A percentile compares a stretch with the other conserved stretches of the same genome.
phyloP scores from a whole-genome alignment of 2,888 invertebrate genomes.

The Eudasyphora cyanicolor region DNA sequence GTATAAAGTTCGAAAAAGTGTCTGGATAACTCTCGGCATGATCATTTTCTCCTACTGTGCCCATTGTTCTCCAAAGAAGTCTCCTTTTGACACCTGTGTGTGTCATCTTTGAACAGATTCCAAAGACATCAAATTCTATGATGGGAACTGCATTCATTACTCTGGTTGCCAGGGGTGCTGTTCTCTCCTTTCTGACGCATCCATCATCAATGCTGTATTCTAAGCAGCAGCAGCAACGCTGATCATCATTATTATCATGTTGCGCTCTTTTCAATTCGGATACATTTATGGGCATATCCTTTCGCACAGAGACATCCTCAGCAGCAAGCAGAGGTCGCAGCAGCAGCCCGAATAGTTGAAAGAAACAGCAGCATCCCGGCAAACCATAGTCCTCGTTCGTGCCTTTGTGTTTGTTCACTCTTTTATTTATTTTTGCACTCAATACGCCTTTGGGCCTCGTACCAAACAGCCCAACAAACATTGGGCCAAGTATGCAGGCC shows the following conservation, averaged over 20 bases:
- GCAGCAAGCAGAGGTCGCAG: constrained; percentile 44
- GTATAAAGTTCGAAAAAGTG: too few species aligned
- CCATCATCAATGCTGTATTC: constrained; percentile 48
- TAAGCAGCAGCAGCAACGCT: too few species aligned
- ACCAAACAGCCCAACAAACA: constrained; percentile 25
- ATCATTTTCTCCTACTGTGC: background rate
- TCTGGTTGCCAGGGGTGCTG: constrained; percentile 24
- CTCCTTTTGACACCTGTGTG: constrained; percentile 64
- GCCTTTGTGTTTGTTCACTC: constrained; percentile 17
- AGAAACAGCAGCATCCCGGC: constrained; percentile 25
- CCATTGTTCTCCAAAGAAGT: constrained; percentile 38
- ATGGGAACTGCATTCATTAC: constrained; percentile 32
- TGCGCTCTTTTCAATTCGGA: constrained; percentile 41
- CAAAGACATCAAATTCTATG: constrained; percentile 48
- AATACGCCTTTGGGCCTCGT: constrained; percentile 56
- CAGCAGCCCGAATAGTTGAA: constrained; percentile 18
- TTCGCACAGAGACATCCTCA: background rate
- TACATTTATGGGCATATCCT: constrained; percentile 16
- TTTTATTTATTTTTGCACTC: constrained; percentile 2
- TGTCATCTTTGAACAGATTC: constrained; percentile 43
- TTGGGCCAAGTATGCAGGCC: background rate
- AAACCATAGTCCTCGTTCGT: constrained; percentile 19
- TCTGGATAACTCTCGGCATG: too few species aligned
- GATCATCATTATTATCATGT: constrained; percentile 55
- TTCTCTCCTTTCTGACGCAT: constrained; percentile 41